These are phyloP conservation scores for Syrphus vitripennis DNA, from an alignment of 2,888 invertebrate genomes.

Conservation along the genomic window DNA sequence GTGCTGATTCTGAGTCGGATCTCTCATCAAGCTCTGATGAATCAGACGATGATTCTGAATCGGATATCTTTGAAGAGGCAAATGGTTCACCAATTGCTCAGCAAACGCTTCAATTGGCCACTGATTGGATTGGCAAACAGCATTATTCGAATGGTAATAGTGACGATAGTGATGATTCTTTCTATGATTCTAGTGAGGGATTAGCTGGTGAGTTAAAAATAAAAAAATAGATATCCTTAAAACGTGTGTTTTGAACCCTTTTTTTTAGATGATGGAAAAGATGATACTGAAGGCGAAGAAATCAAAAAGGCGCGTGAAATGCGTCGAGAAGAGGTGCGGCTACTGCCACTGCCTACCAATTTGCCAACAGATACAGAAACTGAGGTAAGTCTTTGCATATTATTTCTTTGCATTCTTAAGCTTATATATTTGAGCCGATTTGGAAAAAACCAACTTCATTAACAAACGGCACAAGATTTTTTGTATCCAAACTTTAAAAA, in stretches of 20 bases:
- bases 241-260: background rate
- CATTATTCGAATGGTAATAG: constrained; percentile 81
- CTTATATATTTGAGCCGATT: constrained; percentile 18
- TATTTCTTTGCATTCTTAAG: background rate
- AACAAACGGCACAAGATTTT: background rate
- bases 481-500: background rate
- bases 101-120: constrained; percentile 86
- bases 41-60: constrained; percentile 85
- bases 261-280: constrained; percentile 83
- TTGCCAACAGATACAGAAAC: constrained; percentile 87
- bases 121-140: constrained; percentile 85
- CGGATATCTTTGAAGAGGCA: constrained; percentile 87
- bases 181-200: constrained; percentile 81
- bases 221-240: background rate
- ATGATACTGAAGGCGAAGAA: constrained; percentile 89
- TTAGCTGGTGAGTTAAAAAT: constrained; percentile 76
- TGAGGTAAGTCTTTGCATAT: constrained; percentile 83
- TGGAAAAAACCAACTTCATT: background rate
- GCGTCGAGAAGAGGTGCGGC: constrained; percentile 86
- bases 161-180: constrained; percentile 79
- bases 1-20: constrained; percentile 87
- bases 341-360: constrained; percentile 84
- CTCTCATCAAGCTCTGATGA: constrained; percentile 81
- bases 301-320: constrained; percentile 85
- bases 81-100: constrained; percentile 83